phyloP scores from a whole-genome alignment of 1,140 invertebrate species.

The Uloborus diversus region DNA sequence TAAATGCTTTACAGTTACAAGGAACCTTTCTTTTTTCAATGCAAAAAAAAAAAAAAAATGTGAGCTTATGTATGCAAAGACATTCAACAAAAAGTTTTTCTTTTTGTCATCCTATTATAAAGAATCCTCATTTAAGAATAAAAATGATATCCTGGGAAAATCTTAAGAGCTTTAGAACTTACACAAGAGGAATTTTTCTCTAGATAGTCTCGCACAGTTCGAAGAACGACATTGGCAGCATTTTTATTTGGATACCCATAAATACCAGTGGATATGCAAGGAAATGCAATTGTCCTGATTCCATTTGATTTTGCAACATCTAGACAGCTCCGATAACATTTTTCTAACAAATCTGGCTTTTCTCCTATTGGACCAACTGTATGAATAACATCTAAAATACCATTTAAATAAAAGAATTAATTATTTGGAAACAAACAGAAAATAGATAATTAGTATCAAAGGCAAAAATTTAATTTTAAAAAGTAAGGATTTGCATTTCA shows the following conservation, averaged over 20 bases:
- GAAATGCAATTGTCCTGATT: slow-evolving; percentile 73
- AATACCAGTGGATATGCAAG: slow-evolving; percentile 68
- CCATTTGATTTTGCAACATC: slow-evolving; percentile 71
- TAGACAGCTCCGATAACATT: slow-evolving; percentile 78
- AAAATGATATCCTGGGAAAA: neutral
- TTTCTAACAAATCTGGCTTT: slow-evolving; percentile 72
- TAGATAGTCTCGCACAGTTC: slow-evolving; percentile 74
- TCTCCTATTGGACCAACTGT: slow-evolving; percentile 83
- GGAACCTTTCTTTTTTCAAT: neutral
- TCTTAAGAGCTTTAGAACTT: slow-evolving; percentile 59
- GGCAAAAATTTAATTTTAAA: neutral
- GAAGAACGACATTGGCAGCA: slow-evolving; percentile 78
- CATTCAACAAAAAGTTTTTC: neutral
- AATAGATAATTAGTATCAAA: neutral
- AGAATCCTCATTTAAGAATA: neutral
- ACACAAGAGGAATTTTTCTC: slow-evolving; percentile 71
- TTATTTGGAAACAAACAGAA: neutral
- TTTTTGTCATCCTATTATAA: neutral
- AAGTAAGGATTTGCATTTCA: neutral
- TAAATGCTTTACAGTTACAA: neutral
- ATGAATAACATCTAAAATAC: slow-evolving; percentile 75
- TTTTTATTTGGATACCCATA: slow-evolving; percentile 81
- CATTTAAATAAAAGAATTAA: neutral
- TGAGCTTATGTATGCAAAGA: neutral
- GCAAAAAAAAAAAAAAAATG: neutral